phyloP scores from a whole-genome alignment of 2,888 invertebrate genomes.

The Drosophila stalkeri region DNA sequence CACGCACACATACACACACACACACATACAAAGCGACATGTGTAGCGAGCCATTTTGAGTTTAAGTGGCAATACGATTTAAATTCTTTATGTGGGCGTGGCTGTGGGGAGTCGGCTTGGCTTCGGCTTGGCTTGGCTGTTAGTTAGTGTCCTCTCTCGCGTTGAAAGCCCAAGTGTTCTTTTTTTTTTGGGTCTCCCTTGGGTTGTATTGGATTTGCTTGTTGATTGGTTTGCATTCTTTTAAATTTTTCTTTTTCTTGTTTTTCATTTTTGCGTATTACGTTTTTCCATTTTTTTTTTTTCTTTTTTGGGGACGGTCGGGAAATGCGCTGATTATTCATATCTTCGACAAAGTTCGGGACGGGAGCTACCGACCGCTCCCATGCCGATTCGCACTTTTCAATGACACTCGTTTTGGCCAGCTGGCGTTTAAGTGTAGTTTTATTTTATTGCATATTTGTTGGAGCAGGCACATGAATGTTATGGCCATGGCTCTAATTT shows the following conservation, averaged over 20 bases:
- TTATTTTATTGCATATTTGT: conserved; percentile 60
- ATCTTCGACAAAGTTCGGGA: conserved; percentile 10
- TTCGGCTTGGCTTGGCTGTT: conserved; percentile 42
- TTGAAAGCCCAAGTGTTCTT: neutral
- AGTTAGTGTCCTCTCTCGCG: conserved; percentile 59
- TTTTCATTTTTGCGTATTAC: conserved; percentile 13
- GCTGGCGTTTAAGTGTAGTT: conserved; percentile 60
- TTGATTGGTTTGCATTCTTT: conserved; percentile 68
- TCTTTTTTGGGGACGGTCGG: neutral
- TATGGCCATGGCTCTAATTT: conserved; percentile 70
- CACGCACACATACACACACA: conserved; percentile 16
- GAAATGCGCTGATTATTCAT: conserved; percentile 55
- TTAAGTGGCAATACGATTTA: conserved; percentile 78
- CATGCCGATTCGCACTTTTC: conserved; percentile 36
- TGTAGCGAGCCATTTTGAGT: conserved; percentile 74
- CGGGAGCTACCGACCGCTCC: neutral
- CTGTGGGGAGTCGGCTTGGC: neutral
- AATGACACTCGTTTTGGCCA: conserved; percentile 52
- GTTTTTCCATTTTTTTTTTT: neutral
- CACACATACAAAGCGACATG: conserved; percentile 50
- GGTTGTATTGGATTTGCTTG: conserved; percentile 74
- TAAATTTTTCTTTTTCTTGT: neutral
- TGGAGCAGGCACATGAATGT: conserved; percentile 62
- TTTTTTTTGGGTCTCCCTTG: conserved; percentile 49
- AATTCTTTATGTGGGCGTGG: conserved; percentile 69